phyloP scores from a whole-genome alignment of 2,113 vertebrate species.

The Pelecanus crispus region DNA sequence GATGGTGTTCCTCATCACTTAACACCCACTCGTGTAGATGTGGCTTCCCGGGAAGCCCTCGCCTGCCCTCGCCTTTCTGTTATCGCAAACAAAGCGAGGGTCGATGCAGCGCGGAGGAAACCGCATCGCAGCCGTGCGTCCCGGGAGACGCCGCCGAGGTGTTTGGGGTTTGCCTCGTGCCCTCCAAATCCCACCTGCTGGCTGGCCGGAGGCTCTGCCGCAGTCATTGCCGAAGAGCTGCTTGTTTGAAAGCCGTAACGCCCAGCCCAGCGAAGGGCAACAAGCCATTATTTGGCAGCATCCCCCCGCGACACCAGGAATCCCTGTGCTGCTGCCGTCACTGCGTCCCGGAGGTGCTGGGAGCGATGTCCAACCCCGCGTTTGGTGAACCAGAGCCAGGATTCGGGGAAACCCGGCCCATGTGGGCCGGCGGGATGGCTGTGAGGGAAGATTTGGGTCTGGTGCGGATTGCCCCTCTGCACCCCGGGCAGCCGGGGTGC shows the following conservation, averaged over 20 bases:
- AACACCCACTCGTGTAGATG: not conserved
- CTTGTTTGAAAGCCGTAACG: not conserved
- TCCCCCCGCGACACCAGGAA: rapidly evolving
- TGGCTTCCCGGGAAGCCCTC: not conserved
- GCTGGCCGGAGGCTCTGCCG: rapidly evolving
- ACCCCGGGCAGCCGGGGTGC: rapidly evolving
- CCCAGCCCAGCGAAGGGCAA: not conserved
- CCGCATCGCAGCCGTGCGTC: rapidly evolving
- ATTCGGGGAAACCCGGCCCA: rapidly evolving
- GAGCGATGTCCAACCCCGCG: not conserved
- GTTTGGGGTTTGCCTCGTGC: not conserved
- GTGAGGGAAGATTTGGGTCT: not conserved
- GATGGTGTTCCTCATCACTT: not conserved
- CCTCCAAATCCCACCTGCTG: not conserved
- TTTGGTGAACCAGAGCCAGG: not conserved
- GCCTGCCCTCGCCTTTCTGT: not conserved
- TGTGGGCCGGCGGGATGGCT: rapidly evolving
- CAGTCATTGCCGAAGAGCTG: rapidly evolving
- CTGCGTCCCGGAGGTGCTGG: rapidly evolving
- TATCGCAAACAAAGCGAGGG: not conserved
- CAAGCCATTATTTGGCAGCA: rapidly evolving
- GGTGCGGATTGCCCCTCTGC: rapidly evolving
- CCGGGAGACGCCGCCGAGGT: rapidly evolving
- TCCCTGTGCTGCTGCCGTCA: too few relatives aligned
- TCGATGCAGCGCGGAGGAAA: not conserved